phyloP scores from a whole-genome alignment of 2,888 invertebrate genomes.

The Drosophila pegasa region DNA sequence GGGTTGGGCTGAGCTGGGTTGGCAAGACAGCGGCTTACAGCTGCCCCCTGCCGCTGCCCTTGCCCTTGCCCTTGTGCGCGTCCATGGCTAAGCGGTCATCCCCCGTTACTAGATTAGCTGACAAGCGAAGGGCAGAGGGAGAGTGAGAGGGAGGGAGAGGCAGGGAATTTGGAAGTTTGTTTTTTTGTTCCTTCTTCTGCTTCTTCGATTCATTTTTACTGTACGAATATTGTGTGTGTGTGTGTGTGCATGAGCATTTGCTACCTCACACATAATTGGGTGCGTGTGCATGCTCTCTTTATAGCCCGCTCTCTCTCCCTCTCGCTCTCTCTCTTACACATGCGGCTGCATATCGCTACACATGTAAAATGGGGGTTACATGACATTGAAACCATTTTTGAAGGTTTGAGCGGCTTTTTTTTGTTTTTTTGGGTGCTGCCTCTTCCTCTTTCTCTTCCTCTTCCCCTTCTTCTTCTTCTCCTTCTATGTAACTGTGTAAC shows the following conservation, averaged over 20 bases:
- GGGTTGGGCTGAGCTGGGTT: conserved; percentile 7
- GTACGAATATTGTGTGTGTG: conserved; percentile 18
- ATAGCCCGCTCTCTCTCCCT: background rate
- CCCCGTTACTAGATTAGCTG: conserved; percentile 21
- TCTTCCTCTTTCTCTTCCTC: background rate
- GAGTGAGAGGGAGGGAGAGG: too few species aligned
- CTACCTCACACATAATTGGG: conserved; percentile 38
- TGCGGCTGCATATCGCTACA: conserved; percentile 16
- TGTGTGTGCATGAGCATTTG: conserved; percentile 57
- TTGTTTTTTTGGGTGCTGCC: background rate
- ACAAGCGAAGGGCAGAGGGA: background rate
- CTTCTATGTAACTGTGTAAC: conserved; percentile 4
- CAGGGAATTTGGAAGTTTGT: conserved; percentile 5
- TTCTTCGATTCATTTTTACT: conserved; percentile 13
- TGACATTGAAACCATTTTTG: conserved; percentile 78
- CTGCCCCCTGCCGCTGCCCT: conserved; percentile 31
- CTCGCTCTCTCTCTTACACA: too few species aligned
- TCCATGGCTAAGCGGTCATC: conserved; percentile 11
- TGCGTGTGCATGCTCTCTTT: conserved; percentile 1
- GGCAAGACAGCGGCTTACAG: conserved; percentile 25
- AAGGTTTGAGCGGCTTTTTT: conserved; percentile 63
- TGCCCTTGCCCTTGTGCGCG: conserved; percentile 7
- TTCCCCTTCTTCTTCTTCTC: background rate
- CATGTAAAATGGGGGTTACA: conserved; percentile 73
- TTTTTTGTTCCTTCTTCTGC: too few species aligned